phyloP scores from a whole-genome alignment of 2,113 vertebrate species.

The Charina bottae region DNA sequence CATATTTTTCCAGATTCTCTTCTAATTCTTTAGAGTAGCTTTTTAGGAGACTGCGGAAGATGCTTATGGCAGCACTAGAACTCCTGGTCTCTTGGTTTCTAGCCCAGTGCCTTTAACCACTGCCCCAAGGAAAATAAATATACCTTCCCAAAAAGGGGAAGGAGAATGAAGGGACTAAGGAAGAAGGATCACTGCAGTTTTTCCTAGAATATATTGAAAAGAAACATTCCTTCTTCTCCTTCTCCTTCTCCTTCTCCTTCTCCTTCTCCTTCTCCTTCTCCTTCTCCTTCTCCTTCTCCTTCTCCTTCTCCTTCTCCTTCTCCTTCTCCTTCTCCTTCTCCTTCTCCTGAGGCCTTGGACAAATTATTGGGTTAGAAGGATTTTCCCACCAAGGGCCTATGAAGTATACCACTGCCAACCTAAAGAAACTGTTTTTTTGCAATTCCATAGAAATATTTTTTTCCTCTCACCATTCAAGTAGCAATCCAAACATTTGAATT shows the following conservation, averaged over 20 bases:
- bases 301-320: rapidly evolving
- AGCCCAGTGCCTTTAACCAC: background rate
- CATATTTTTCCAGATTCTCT: background rate
- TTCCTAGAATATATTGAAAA: background rate
- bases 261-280: background rate
- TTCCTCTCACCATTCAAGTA: background rate
- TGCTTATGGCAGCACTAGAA: background rate
- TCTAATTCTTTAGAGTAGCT: background rate
- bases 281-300: background rate
- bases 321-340: background rate
- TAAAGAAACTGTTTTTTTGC: background rate
- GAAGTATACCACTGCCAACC: background rate
- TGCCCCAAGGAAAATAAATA: background rate
- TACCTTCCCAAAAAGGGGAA: too few species aligned
- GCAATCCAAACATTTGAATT: background rate
- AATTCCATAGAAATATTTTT: background rate
- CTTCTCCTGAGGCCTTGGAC: background rate
- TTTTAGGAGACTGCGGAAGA: background rate
- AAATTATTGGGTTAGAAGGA: background rate
- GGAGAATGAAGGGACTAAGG: too few species aligned
- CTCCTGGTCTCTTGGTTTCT: background rate
- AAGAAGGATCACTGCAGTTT: too few species aligned
- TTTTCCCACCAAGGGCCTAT: background rate
- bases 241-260: rapidly evolving
- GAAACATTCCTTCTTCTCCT: background rate